Evolutionary conservation across 2,888 invertebrate species (phyloP), one percentile per base, ranked within the genome.

Genomic region (Tanypteryx hageni): DNA sequence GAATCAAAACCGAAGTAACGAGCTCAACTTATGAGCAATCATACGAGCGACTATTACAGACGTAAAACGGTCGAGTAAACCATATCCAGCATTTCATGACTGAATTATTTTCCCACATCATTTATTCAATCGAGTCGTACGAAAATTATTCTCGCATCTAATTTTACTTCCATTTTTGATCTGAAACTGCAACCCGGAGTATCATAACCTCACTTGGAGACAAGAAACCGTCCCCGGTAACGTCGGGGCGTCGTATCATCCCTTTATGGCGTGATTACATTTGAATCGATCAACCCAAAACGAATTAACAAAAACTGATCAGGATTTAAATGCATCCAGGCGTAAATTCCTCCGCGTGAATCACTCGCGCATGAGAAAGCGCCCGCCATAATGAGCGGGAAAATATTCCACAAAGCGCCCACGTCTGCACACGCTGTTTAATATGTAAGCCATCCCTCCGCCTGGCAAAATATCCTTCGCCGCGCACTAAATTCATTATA

Each of bases 301-400:
- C 76, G 22, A 76, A 76, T 76, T 27, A 27, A 76, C 22, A 13
- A 27, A 13, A 76, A 76, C 22, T 11, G 76, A 76, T 76, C 27
- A 22, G 9, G 27, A 27, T 76, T 76, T 76, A 27, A 76, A 76
- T 76, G 76, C 76, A 76, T 27, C 27, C 13, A 27, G 76, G 10
- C 27, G 76, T 27, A 27, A 22, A 76, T 27, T 76, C 76, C 76
- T 76, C 11, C 76, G 76, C 76, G 76, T 76, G 76, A 76, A 76
- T 76, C 76, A 76, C 27, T 76, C 76, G 27, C 44, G 44, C 44
- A 44, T 44, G 44, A 44, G 44, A 44, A 44, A 44, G 5, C 76
- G 76, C 22, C 13, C 27, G 27, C 76, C 13, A 22, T 76, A 76
- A 76, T 22, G 76, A 22, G 76, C 27, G n/a, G 76, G 27, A 27